Evolutionary conservation across 2,113 vertebrate genomes (phyloP), one percentile per base, ranked within the genome.

Genomic region (Epinephelus fuscoguttatus): DNA sequence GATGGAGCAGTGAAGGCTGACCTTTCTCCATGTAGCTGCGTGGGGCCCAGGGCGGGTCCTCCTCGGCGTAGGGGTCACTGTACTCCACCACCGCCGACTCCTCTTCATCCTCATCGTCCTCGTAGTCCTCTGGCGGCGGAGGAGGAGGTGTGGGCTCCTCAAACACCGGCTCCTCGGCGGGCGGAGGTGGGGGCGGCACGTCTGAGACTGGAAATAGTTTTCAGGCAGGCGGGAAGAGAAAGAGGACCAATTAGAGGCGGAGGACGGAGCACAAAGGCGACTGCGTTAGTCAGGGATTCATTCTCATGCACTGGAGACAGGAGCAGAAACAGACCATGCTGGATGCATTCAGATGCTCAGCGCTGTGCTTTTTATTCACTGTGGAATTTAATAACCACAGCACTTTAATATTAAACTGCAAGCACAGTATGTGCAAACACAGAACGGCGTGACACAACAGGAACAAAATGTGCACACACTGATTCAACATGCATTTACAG

Each of bases 11-110:
- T 10, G 40, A 17, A 9, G 18, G 12, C 68, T 4, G 50, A 70
- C 97, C 97, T 94, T 98, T 98, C 92, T 98, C 97, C 88, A 97
- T 88, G 85, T 99, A 99, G 82, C 49, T 97, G 53, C 96, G 95
- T 0, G 98, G 98, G n/a, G 98, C 98, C 98, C 98, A 99, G 0
- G 98, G 98, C 0, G 98, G 98, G 87, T 99, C 98, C 87, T 99
- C 98, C 90, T 99, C 98, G 1, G 98, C 98, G 3, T 99, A 99
- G 0, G 98, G 98, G 88, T 99, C 98, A 0, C 97, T 99, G 93
- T 99, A 99, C 91, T 99, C 98, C 84, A 99, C 98, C 93, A 99
- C 98, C 0, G 98, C 97, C 3, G 98, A 98, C 89, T 99, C 98
- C 68, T 99, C 98, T 45, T 99, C 98, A 0, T 99, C 98, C 77